Conservation (phyloP, 2,113 vertebrate genomes). For the Corvus cornix region DNA sequence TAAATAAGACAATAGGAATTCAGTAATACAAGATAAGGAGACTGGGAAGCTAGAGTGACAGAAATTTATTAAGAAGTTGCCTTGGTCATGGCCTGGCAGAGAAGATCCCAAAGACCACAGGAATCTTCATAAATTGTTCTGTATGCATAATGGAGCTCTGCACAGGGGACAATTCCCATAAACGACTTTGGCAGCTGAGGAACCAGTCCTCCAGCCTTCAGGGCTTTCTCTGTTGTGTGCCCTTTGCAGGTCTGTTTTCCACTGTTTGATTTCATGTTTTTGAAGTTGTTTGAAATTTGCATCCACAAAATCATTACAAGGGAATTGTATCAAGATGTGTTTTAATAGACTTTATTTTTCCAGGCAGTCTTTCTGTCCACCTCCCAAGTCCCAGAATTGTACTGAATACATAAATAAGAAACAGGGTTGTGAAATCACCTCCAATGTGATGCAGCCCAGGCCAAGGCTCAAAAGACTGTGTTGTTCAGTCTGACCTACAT, state of each 20-base stretch:
- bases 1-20: not conserved
- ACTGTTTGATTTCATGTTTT: not conserved
- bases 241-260: not conserved
- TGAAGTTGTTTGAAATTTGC: not conserved
- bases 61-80: not conserved
- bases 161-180: not conserved
- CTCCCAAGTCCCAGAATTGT: not conserved
- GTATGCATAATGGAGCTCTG: not conserved
- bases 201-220: not conserved
- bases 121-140: not conserved
- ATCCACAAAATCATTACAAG: conserved; percentile 2
- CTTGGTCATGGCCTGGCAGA: not conserved
- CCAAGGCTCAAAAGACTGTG: not conserved
- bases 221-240: not conserved
- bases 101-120: not conserved
- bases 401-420: not conserved
- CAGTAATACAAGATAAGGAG: not conserved
- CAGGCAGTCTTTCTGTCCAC: not conserved
- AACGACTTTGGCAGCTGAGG: not conserved
- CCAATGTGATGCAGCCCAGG: not conserved
- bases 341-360: conserved; percentile 2
- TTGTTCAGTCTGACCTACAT: not conserved
- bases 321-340: conserved; percentile 18
- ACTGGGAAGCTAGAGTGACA: not conserved
- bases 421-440: not conserved